Evolutionary conservation across 2,113 vertebrate species (phyloP).

Genomic region (Myotis brandtii): DNA sequence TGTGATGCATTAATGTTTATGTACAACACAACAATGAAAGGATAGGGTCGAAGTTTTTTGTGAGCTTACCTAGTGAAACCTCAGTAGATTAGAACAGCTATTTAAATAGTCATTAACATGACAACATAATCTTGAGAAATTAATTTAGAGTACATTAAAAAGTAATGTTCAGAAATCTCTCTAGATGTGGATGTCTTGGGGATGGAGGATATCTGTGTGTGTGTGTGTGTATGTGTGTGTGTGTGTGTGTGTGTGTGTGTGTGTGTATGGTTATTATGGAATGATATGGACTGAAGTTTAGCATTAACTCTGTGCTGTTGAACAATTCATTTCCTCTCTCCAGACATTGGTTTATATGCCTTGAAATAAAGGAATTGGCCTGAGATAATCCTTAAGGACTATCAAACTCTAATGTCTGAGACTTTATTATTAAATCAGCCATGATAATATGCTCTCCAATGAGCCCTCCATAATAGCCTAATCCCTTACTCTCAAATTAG

Average conservation of each 20-base stretch:
- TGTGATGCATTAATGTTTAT: neutral
- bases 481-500: neutral
- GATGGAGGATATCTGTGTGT: neutral
- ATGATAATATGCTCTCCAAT: neutral
- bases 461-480: neutral
- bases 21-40: neutral
- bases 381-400: neutral
- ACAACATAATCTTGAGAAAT: constrained; percentile 49
- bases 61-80: neutral
- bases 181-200: neutral
- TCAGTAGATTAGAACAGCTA: neutral
- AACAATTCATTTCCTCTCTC: neutral
- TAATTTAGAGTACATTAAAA: constrained; percentile 49
- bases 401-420: neutral
- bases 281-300: neutral
- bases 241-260: neutral
- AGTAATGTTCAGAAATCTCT: constrained; percentile 28
- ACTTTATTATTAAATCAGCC: constrained; percentile 13
- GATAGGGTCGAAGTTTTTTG: neutral
- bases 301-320: neutral
- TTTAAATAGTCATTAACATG: constrained; percentile 19
- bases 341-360: neutral
- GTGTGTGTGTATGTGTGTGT: neutral
- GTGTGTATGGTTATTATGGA: neutral
- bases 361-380: neutral